Base-by-base conservation (phyloP, 2,888 invertebrate species). In the Itoplectis maculator region DNA sequence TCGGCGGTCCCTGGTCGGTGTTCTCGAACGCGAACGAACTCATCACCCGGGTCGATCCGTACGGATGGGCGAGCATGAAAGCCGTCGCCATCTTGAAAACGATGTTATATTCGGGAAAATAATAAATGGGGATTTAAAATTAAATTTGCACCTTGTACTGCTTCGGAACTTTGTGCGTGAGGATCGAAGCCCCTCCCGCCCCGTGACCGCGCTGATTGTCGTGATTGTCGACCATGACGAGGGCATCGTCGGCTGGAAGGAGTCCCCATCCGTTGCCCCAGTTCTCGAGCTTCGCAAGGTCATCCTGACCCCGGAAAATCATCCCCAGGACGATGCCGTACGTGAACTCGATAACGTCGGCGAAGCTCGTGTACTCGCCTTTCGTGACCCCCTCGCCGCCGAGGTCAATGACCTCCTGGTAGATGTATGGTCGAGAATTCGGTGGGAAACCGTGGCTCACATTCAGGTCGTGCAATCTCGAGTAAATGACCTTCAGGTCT, bases 321-420 rank as follows among this genome's bases (percentile, higher is more conserved):
- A 69, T 37, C 0, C 92, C 92, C 13, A 94, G 81, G 63, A 90
- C 89, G 83, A 89, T 81, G 15, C 94, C 94, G 85, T 93, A 95
- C 69, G 93, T 93, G 92, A 97, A 97, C 91, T 98, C 98, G 0
- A 97, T 97, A 11, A 97, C 96, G 0, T 95, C 88, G 0, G 94
- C 95, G 7, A 94, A 88, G 4, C 85, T 84, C 0, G 88, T 91
- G 84, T 94, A 94, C 37, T 94, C 93, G 11, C 87, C 84, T 35
- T 92, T 92, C 29, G 90, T 91, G 20, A 94, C 90, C 4, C 91
- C 93, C 85, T 94, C 93, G 23, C 88, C 88, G 42, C 93, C 93
- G 7, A 95, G 93, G 89, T 96, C 96, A 83, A 96, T 96, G 13
- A 97, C 96, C 93, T 96, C 96, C 90, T 96, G 96, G 90, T 93